Evolutionary conservation across 2,888 invertebrate species (phyloP).

Genomic region (Polylopha cassiicola): DNA sequence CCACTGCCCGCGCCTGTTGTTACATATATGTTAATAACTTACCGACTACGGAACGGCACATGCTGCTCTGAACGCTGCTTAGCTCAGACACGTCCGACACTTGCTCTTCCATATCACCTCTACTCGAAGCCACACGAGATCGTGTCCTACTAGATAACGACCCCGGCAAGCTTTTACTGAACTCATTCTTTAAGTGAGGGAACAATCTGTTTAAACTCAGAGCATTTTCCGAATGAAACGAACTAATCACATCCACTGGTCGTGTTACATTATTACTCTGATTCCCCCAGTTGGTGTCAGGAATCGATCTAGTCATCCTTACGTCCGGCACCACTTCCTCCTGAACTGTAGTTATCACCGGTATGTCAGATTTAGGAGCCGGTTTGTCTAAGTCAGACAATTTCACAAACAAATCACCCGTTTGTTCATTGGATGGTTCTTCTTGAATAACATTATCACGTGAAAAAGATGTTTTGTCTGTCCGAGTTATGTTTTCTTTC

Average conservation of each 20-base stretch:
- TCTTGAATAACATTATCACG: slow-evolving; percentile 30
- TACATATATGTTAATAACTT: slow-evolving; percentile 28
- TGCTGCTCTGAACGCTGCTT: slow-evolving; percentile 77
- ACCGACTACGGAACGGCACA: slow-evolving; percentile 75
- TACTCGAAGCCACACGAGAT: slow-evolving; percentile 43
- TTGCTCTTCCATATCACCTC: slow-evolving; percentile 65
- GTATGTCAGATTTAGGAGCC: slow-evolving; percentile 56
- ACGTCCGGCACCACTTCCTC: slow-evolving; percentile 49
- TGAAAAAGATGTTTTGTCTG: slow-evolving; percentile 15
- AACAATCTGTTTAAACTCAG: slow-evolving; percentile 79
- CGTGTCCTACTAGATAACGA: slow-evolving; percentile 51
- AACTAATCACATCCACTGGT: slow-evolving; percentile 78
- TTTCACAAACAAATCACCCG: slow-evolving; percentile 79
- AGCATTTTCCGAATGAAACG: slow-evolving; percentile 76
- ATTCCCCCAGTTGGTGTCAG: slow-evolving; percentile 82
- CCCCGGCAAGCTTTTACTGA: slow-evolving; percentile 66
- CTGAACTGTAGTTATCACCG: slow-evolving; percentile 30
- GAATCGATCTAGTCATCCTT: slow-evolving; percentile 82
- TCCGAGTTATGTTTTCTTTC: slow-evolving; percentile 16
- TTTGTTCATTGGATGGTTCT: slow-evolving; percentile 32
- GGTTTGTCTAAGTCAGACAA: slow-evolving; percentile 87
- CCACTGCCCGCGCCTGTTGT: too few species aligned
- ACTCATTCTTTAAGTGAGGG: slow-evolving; percentile 76
- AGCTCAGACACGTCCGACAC: slow-evolving; percentile 71
- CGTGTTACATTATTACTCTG: slow-evolving; percentile 74